These are phyloP conservation scores for Apostichopus parvimensis DNA, from an alignment of 35 echinoderm and acorn worm species.

Conservation along the genomic window DNA sequence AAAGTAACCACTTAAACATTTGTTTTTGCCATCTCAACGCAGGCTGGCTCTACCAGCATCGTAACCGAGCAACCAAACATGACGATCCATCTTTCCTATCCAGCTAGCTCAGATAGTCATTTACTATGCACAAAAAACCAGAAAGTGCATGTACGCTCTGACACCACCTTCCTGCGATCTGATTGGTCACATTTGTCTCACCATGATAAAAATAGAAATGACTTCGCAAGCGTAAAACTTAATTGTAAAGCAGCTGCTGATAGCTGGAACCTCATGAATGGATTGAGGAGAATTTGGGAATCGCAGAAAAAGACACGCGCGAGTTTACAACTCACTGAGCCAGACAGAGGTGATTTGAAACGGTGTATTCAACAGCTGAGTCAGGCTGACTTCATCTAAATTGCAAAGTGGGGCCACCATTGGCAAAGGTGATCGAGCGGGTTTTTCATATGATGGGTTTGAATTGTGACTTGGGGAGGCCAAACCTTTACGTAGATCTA, in stretches of 20 bases:
- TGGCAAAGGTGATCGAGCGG: too few species aligned
- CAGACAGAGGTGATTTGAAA: not conserved
- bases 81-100: not conserved
- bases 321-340: not conserved
- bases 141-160: not conserved
- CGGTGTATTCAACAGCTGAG: not conserved
- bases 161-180: not conserved
- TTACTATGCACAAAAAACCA: not conserved
- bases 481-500: too few species aligned
- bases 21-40: not conserved
- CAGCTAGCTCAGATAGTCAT: not conserved
- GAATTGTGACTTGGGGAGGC: too few species aligned
- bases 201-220: slow-evolving; percentile 5
- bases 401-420: not conserved
- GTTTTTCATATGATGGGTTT: too few species aligned
- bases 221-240: not conserved
- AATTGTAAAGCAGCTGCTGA: not conserved
- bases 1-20: not conserved
- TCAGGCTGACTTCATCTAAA: not conserved
- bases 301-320: not conserved
- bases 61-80: not conserved
- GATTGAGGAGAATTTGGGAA: not conserved
- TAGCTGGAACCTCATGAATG: not conserved
- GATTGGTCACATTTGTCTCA: not conserved
- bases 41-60: not conserved